Base-by-base conservation (phyloP, 2,888 invertebrate genomes). In the Eristalis tenax region DNA sequence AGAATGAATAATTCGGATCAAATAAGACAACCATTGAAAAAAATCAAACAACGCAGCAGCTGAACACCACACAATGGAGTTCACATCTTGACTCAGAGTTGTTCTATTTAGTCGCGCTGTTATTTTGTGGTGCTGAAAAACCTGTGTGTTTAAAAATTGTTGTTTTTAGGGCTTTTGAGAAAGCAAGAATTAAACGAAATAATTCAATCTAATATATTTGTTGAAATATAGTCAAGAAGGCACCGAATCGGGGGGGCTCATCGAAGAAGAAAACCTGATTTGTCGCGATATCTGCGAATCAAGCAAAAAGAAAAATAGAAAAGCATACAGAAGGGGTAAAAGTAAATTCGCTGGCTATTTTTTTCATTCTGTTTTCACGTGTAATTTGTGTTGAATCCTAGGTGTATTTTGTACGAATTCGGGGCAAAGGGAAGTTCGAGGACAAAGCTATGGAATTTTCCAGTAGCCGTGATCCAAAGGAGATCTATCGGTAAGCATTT, bases 401-500 rank as follows among this genome's bases (percentile, higher is more conserved):
- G 59, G 65, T 4, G 71, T 70, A 71, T 61, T 68, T 71, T 70
- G 38, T 28, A 76, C 78, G 83, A 28, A 59, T 56, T 73, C n/a
- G 28, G 64, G 22, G 18, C 23, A 57, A 63, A 40, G 64, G 75
- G 23, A 32, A 35, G 13, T 43, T 66, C 43, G 61, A 59, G 32
- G 40, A 38, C 32, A 26, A 23, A 40, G 56, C 56, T 32, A 87
- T 87, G 87, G 87, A 87, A 76, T 61, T 80, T 80, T 83, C 87
- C 76, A 65, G 87, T 65, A 80, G 76, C 32, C 83, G 83, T 76
- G 87, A 87, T 56, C 83, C 87, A 23, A 87, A 87, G 83, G 87
- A 87, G 79, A 83, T 79, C 5, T 87, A 83, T 87, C 87, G 87
- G 87, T 87, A 35, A 80, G 56, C n/a, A 56, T 63, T 4, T 1